Percentiles rank a stretch among this genome's conserved stretches.
Conservation (phyloP, 2,797 vertebrate genomes). For the Lacerta viridis region DNA sequence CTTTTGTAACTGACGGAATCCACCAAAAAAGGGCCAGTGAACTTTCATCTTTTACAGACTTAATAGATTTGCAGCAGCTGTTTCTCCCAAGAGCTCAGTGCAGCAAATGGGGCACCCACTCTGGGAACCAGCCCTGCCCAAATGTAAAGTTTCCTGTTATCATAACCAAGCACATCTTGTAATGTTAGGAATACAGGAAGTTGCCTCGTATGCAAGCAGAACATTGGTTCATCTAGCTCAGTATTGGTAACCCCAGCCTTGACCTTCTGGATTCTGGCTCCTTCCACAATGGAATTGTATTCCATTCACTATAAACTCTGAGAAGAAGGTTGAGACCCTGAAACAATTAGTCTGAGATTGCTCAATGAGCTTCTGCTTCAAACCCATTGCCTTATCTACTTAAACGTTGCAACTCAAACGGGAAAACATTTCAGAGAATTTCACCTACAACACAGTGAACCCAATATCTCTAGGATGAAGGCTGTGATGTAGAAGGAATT, state of each 20-base stretch:
- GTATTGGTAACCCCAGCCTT: not conserved
- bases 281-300: too few species aligned
- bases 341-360: too few species aligned
- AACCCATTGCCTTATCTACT: too few species aligned
- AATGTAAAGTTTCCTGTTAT: not conserved
- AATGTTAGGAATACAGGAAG: too few species aligned
- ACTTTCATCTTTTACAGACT: not conserved
- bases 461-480: not conserved
- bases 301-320: too few species aligned
- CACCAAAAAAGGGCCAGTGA: not conserved
- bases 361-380: too few species aligned
- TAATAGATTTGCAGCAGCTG: not conserved
- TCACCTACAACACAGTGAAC: not conserved
- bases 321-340: too few species aligned
- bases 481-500: not conserved
- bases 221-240: too few species aligned
- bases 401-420: not conserved
- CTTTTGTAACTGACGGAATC: not conserved
- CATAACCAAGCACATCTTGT: not conserved
- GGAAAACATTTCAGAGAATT: not conserved
- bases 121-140: not conserved
- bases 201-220: not conserved
- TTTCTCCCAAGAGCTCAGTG: not conserved
- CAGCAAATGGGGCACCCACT: not conserved
- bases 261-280: not conserved